These are phyloP conservation scores for Zygothrica quintamaculata DNA, from an alignment of 2,888 invertebrate species.

Conservation along the genomic window DNA sequence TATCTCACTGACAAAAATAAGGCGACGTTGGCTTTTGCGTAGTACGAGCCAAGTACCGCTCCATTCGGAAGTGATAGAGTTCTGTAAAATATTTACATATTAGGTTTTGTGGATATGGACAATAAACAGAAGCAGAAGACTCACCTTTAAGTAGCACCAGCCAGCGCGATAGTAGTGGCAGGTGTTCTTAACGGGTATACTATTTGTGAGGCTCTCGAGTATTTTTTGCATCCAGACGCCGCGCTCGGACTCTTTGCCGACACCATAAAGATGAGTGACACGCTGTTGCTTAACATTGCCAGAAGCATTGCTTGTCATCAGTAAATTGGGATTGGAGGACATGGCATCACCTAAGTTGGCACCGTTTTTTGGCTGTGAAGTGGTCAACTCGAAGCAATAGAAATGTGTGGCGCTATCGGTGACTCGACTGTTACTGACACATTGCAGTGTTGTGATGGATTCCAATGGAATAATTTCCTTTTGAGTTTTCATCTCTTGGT, in stretches of 20 bases:
- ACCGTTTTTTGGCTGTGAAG: constrained; percentile 81
- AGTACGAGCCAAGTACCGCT: constrained; percentile 92
- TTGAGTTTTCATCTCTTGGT: constrained; percentile 88
- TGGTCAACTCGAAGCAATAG: constrained; percentile 84
- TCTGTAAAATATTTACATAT: no score
- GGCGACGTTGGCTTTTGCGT: constrained; percentile 87
- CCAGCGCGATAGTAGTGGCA: constrained; percentile 91
- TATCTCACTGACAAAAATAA: constrained; percentile 82
- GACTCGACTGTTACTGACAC: constrained; percentile 85
- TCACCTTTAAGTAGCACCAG: constrained; percentile 91
- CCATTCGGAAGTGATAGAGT: constrained; percentile 86
- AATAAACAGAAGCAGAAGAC: no score
- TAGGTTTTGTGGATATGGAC: no score
- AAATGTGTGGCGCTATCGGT: constrained; percentile 84
- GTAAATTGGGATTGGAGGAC: constrained; percentile 83
- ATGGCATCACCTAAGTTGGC: constrained; percentile 42
- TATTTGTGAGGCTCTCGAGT: constrained; percentile 89
- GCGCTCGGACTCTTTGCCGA: constrained; percentile 83
- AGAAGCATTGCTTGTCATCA: constrained; percentile 80
- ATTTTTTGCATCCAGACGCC: constrained; percentile 92
- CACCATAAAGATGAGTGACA: constrained; percentile 84
- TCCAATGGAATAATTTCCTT: constrained; percentile 90
- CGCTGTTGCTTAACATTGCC: constrained; percentile 83
- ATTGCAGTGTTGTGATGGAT: constrained; percentile 84
- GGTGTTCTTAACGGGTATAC: constrained; percentile 89